Conservation (phyloP, 2,797 vertebrate species). For the Aselliscus stoliczkanus region DNA sequence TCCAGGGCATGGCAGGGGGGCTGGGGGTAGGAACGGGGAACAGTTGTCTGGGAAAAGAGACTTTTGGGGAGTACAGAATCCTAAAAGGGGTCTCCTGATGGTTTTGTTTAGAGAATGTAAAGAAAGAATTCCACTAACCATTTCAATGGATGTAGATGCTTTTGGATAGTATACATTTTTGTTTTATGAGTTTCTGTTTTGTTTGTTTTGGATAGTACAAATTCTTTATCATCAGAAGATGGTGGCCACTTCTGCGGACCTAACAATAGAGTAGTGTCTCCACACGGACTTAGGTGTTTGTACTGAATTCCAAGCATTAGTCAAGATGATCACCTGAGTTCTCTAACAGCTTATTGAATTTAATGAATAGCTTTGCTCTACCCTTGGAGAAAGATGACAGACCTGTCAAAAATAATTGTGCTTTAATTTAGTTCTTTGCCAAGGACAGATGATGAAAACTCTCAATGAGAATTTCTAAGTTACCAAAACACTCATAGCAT, state of each 20-base stretch:
- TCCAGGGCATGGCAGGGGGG: neutral
- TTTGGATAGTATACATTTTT: neutral
- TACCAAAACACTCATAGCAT: neutral
- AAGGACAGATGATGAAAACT: neutral
- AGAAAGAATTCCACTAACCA: neutral
- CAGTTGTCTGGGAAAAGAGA: neutral
- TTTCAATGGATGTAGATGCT: neutral
- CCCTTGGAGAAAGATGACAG: conserved; percentile 18
- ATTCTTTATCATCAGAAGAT: neutral
- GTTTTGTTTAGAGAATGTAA: neutral
- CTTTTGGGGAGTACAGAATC: neutral
- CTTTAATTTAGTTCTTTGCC: conserved; percentile 24
- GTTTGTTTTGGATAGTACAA: neutral
- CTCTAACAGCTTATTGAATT: neutral
- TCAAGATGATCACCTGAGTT: neutral
- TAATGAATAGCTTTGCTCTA: conserved; percentile 34
- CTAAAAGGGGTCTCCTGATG: neutral
- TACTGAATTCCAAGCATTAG: neutral
- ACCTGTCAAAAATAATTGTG: conserved; percentile 43
- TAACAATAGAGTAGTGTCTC: neutral
- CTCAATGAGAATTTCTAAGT: conserved; percentile 10
- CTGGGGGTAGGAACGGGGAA: too few species aligned
- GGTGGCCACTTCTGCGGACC: neutral
- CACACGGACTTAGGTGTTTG: neutral
- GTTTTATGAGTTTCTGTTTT: too few species aligned